Conservation (phyloP, 2,113 vertebrate species). For the Mionectes macconnelli region DNA sequence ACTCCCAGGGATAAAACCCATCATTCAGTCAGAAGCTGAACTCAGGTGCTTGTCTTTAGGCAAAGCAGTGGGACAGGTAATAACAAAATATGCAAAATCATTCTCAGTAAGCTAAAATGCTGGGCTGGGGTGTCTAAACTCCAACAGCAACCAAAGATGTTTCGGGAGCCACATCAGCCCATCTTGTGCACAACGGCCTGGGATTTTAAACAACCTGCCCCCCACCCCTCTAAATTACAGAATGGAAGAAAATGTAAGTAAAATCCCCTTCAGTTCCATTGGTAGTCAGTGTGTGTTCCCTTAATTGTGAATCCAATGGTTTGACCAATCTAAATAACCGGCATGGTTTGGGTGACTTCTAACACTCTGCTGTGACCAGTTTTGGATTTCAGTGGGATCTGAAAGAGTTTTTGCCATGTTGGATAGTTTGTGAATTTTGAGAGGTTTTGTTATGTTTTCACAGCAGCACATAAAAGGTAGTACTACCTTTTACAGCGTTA, state of each 20-base stretch:
- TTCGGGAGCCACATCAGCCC: not conserved
- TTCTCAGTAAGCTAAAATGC: not conserved
- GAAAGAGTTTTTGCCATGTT: not conserved
- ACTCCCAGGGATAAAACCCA: not conserved
- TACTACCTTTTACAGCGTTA: not conserved
- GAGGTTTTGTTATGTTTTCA: not conserved
- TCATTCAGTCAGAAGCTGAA: not conserved
- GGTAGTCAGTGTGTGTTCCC: not conserved
- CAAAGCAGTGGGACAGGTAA: not conserved
- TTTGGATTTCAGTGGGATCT: not conserved
- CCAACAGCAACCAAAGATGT: not conserved
- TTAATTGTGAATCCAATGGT: not conserved
- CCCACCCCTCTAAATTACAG: not conserved
- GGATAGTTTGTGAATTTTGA: not conserved
- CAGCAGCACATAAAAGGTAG: not conserved
- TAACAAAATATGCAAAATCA: not conserved
- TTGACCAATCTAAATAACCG: not conserved
- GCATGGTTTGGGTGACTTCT: not conserved
- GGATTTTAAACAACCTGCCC: not conserved
- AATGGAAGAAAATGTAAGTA: not conserved
- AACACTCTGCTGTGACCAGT: not conserved
- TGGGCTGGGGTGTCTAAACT: not conserved
- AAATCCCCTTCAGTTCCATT: rapidly evolving
- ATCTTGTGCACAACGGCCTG: not conserved
- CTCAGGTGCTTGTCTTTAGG: not conserved